Evolutionary conservation across 2,113 vertebrate species (phyloP), one percentile per base, ranked within the genome.

Genomic region (Axis porcinus): DNA sequence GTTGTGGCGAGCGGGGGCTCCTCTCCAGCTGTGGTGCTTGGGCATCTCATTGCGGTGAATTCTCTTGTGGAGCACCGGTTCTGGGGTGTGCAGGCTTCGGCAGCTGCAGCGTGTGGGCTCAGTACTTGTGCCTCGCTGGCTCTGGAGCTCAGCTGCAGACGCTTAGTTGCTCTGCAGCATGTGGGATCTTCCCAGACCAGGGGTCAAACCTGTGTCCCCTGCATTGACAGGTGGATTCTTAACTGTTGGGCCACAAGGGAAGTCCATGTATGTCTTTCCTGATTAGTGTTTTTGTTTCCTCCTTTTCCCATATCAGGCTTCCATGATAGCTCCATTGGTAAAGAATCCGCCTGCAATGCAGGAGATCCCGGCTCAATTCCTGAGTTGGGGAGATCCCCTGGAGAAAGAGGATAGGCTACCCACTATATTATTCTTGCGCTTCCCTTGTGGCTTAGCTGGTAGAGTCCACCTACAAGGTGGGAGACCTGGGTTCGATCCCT

Each of bases 31-130:
- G 23, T 14, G 1, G 40, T 27, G 23, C 70, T 14, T 2, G 70
- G 23, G 6, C 12, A 2, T 76, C 70, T 43, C 40, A 4, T 4
- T 1, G 70, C 2, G 2, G 40, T 27, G 70, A 2, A 6, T 43
- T 15, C 40, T 76, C 40, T 6, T 11, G 70, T 43, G 3, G 70
- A 15, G 40, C 70, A 1, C 70, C 27, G 36, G 23, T 15, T 27
- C 70, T 43, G 1, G 12, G 70, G 12, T 7, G 40, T 43, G 70
- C 40, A 43, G 40, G 70, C 70, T 27, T 7, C 70, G 3, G 36
- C 2, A 43, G 70, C 1, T 4, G 70, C 6, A 27, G 23, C 40
- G 14, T 28, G 12, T 6, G 28, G 58, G 60, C 60, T 62, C 23
- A 14, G 70, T 13, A 7, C 21, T 43, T 7, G 23, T 1, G 12